phyloP scores from a whole-genome alignment of 2,797 vertebrate species.

The Cygnus olor region DNA sequence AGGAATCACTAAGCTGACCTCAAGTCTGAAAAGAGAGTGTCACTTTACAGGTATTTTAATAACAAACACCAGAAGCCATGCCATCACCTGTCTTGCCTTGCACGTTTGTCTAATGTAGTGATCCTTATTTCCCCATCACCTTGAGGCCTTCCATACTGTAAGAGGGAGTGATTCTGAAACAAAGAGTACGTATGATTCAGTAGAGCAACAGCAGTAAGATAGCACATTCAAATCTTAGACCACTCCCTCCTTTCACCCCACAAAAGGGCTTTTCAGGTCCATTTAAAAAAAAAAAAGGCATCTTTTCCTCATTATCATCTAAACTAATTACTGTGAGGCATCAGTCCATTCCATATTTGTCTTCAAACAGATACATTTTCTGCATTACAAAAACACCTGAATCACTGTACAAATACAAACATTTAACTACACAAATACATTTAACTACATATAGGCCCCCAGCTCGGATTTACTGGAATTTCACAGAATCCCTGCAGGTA shows the following conservation, averaged over 20 bases:
- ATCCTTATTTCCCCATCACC: constrained; percentile 95
- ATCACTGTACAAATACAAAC: background rate
- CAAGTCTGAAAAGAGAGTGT: background rate
- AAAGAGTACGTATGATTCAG: background rate
- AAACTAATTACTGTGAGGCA: background rate
- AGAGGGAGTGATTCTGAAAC: constrained; percentile 90
- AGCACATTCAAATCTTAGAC: background rate
- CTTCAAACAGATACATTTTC: background rate
- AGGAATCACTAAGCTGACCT: background rate
- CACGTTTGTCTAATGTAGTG: constrained; percentile 91
- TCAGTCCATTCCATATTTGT: background rate
- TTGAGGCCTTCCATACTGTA: constrained; percentile 92
- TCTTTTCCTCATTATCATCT: background rate
- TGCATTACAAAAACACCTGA: background rate
- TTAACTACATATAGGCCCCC: background rate
- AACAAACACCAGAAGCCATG: background rate
- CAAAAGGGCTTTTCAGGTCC: background rate
- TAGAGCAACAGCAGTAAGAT: background rate
- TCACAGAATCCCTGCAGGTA: background rate
- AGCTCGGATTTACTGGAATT: background rate
- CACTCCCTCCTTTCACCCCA: background rate
- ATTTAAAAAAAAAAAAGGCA: background rate
- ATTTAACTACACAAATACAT: background rate
- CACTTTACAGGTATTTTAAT: background rate
- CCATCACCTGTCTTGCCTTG: constrained; percentile 95